Evolutionary conservation across 2,888 invertebrate genomes (phyloP).

Genomic region (Scaptomyza cyrtandrae): DNA sequence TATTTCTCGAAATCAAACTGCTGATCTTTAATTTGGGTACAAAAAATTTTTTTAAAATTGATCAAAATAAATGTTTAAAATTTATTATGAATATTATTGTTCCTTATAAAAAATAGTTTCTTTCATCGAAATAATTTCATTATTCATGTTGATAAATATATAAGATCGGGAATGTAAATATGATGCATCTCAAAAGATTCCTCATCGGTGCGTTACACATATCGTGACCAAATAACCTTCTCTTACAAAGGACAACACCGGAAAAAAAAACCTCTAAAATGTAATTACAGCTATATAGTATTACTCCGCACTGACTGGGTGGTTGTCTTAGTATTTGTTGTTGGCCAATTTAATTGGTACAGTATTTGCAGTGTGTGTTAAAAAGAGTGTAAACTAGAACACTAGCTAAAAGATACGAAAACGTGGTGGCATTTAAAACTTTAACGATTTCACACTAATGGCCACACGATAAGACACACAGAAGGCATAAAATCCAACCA

Average conservation of each 20-base stretch:
- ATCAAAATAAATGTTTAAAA: no score
- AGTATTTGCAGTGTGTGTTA: constrained; percentile 54
- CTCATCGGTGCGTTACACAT: background rate
- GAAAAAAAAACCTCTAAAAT: constrained; percentile 39
- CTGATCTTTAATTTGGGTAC: no score
- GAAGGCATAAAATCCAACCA: constrained; percentile 3
- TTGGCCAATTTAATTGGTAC: constrained; percentile 70
- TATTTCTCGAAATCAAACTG: background rate
- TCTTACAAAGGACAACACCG: background rate
- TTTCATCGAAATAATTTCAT: no score
- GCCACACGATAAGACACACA: constrained; percentile 62
- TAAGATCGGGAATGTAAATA: no score
- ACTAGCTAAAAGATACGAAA: constrained; percentile 40
- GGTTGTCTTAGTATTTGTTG: constrained; percentile 24
- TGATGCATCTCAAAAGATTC: background rate
- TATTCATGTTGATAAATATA: no score
- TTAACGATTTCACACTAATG: constrained; percentile 79
- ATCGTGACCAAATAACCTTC: constrained; percentile 4
- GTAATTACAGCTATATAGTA: constrained; percentile 51
- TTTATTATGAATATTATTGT: no score
- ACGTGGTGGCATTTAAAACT: constrained; percentile 77
- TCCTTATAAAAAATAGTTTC: no score
- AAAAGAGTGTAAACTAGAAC: constrained; percentile 46
- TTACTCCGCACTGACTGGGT: constrained; percentile 31
- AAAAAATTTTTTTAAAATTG: no score